These are phyloP conservation scores for Agrotis ipsilon DNA, from an alignment of 2,888 invertebrate species.

Conservation along the genomic window DNA sequence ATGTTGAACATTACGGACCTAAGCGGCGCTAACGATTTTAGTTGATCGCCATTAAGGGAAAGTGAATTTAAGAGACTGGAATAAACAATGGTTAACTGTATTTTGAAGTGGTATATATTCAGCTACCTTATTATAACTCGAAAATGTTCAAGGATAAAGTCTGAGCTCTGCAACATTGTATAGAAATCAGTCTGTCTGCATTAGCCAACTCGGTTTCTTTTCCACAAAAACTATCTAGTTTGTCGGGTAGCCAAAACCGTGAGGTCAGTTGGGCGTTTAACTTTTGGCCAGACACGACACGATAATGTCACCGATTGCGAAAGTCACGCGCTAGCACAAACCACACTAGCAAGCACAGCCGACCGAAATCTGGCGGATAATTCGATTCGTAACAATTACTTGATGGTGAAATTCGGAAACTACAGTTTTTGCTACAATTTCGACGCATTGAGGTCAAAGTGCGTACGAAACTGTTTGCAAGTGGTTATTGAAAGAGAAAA, in stretches of 20 bases:
- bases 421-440: slow-evolving; percentile 73
- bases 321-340: slow-evolving; percentile 84
- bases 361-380: slow-evolving; percentile 78
- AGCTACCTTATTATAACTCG: slow-evolving; percentile 18
- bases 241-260: slow-evolving; percentile 70
- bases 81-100: slow-evolving; percentile 31
- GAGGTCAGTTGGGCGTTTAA: slow-evolving; percentile 83
- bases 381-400: slow-evolving; percentile 75
- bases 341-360: slow-evolving; percentile 82
- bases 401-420: slow-evolving; percentile 76
- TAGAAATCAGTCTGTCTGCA: slow-evolving; percentile 36
- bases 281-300: slow-evolving; percentile 87
- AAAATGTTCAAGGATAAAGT: slow-evolving; percentile 51
- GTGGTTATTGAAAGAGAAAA: slow-evolving; percentile 43
- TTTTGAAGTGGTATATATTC: slow-evolving; percentile 28
- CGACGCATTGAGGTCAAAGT: slow-evolving; percentile 74
- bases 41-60: slow-evolving; percentile 35
- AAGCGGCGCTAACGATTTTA: slow-evolving; percentile 40
- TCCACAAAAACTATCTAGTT: slow-evolving; percentile 59
- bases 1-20: slow-evolving; percentile 38
- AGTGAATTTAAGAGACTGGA: slow-evolving; percentile 42
- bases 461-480: slow-evolving; percentile 66
- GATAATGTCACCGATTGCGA: slow-evolving; percentile 86
- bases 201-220: slow-evolving; percentile 60
- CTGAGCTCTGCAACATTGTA: slow-evolving; percentile 27